phyloP scores from a whole-genome alignment of 2,888 invertebrate species.

The Synergus gifuensis region DNA sequence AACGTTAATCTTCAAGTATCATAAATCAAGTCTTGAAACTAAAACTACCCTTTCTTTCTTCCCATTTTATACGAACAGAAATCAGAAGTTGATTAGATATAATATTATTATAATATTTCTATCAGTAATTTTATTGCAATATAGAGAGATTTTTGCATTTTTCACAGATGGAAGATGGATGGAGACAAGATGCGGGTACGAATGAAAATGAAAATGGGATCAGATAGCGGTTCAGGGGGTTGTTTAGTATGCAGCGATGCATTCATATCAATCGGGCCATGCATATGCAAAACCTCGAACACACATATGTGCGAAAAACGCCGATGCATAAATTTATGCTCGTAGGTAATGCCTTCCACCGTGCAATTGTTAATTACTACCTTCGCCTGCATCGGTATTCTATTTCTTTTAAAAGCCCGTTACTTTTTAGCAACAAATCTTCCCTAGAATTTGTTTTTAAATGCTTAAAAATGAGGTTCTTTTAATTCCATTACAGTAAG shows the following conservation, averaged over 20 bases:
- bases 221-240: constrained; percentile 67
- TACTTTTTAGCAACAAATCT: background rate
- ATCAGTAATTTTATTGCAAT: background rate
- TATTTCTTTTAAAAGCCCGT: constrained; percentile 29
- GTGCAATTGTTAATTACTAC: constrained; percentile 70
- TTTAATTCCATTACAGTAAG: too few relatives aligned
- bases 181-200: constrained; percentile 58
- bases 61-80: background rate
- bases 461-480: background rate
- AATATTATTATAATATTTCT: background rate
- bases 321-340: constrained; percentile 70
- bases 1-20: background rate
- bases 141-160: constrained; percentile 14
- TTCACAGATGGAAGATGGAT: constrained; percentile 60
- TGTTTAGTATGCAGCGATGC: constrained; percentile 75
- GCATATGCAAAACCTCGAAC: constrained; percentile 70
- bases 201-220: constrained; percentile 70
- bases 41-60: background rate
- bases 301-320: constrained; percentile 60
- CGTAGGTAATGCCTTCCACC: constrained; percentile 68
- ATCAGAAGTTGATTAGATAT: background rate
- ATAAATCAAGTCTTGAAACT: background rate
- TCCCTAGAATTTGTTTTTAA: background rate
- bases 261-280: constrained; percentile 75
- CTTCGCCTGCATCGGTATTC: constrained; percentile 49